Conservation (phyloP, 2,888 invertebrate species). For the Coelopa pilipes region DNA sequence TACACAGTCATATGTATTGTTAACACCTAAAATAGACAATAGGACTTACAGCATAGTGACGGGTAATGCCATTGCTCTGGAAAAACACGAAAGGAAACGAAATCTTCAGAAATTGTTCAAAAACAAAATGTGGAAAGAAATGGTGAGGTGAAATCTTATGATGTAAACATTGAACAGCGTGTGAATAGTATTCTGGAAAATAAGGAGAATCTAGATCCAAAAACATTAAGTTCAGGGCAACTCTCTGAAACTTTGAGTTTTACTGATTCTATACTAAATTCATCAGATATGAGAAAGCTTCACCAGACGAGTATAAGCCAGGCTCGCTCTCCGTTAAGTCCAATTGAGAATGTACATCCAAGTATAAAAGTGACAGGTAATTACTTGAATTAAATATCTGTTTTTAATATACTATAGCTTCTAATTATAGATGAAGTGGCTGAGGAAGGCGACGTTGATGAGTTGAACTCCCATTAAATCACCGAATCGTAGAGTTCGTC, state of each 20-base stretch:
- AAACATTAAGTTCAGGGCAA: conserved; percentile 37
- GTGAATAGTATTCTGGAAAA: conserved; percentile 46
- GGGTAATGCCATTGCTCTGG: neutral
- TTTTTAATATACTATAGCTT: neutral
- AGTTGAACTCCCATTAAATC: conserved; percentile 56
- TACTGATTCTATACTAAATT: conserved; percentile 60
- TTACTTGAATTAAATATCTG: neutral
- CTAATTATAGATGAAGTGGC: conserved; percentile 39
- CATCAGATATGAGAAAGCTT: conserved; percentile 54
- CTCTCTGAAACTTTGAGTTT: conserved; percentile 61
- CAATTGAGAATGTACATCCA: conserved; percentile 47
- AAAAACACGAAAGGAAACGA: conserved; percentile 50
- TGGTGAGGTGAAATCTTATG: neutral
- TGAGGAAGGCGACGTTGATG: conserved; percentile 59
- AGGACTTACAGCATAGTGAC: conserved; percentile 51
- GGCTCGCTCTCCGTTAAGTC: conserved; percentile 57
- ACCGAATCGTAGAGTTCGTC: conserved; percentile 52
- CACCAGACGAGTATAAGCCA: conserved; percentile 48
- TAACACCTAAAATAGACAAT: conserved; percentile 57
- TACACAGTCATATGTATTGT: conserved; percentile 34
- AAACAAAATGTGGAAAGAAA: neutral
- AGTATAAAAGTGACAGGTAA: conserved; percentile 39
- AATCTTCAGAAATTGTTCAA: neutral
- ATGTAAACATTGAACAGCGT: neutral
- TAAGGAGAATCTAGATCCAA: conserved; percentile 59